These are phyloP conservation scores for Aurelia aurita DNA, from an alignment of 30 jellyfish, hydroid and myxozoan species.

Conservation along the genomic window DNA sequence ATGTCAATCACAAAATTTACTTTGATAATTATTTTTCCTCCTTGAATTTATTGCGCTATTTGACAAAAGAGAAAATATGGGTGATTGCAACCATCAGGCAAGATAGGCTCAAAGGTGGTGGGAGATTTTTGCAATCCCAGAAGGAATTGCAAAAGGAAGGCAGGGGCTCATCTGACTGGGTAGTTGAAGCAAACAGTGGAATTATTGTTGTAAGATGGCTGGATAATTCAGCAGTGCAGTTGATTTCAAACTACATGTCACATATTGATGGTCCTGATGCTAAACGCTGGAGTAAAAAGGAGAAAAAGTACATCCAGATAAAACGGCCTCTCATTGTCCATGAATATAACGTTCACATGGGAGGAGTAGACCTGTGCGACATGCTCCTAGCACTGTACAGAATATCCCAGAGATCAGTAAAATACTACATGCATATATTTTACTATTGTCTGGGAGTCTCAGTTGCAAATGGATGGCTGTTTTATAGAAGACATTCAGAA, in stretches of 20 bases:
- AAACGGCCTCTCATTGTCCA: conserved; percentile 41
- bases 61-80: too few relatives aligned
- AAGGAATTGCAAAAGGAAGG: conserved; percentile 21
- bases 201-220: conserved; percentile 21
- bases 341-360: conserved; percentile 21
- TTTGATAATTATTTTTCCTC: conserved; percentile 22
- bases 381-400: conserved; percentile 48
- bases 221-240: conserved; percentile 40
- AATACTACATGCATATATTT: too few relatives aligned
- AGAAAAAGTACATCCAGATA: conserved; percentile 7
- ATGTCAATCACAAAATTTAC: conserved; percentile 19
- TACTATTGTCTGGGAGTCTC: too few relatives aligned
- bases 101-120: conserved; percentile 18
- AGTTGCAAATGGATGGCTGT: too few relatives aligned
- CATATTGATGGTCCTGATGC: too few relatives aligned
- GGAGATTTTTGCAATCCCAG: conserved; percentile 4
- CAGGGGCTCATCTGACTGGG: conserved; percentile 31
- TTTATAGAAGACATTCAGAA: too few relatives aligned
- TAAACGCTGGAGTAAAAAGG: conserved; percentile 33
- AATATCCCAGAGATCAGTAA: neutral
- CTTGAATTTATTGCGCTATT: too few relatives aligned
- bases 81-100: conserved; percentile 31
- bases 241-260: too few relatives aligned
- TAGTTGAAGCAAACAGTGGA: conserved; percentile 27
- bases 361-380: too few relatives aligned